A percentile compares a stretch with the other conserved stretches of the same genome.
These are phyloP conservation scores for Diadema setosum DNA, from an alignment of 35 echinoderm and acorn worm species.

Conservation along the genomic window DNA sequence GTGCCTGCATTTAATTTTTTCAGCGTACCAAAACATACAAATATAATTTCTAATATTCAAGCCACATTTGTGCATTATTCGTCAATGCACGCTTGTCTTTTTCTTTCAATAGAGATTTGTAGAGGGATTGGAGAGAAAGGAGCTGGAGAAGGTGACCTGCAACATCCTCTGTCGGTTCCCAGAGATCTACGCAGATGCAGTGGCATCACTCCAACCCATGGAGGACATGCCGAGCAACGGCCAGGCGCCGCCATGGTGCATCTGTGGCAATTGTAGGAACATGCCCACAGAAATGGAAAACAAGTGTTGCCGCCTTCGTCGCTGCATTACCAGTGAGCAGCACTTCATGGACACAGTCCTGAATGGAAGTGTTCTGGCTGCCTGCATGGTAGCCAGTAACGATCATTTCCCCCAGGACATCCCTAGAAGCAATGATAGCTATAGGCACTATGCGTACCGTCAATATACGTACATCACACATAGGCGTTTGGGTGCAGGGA, in stretches of 20 bases:
- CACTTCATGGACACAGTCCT: neutral
- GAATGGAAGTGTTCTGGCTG: neutral
- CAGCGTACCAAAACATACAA: no score
- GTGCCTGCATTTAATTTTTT: no score
- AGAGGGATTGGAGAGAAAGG: neutral
- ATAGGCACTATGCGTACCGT: neutral
- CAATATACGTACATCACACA: neutral
- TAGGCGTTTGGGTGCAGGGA: neutral
- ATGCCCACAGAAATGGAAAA: neutral
- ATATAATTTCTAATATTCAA: no score
- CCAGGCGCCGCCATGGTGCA: neutral
- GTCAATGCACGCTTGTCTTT: neutral
- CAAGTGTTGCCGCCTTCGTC: neutral
- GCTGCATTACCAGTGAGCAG: neutral
- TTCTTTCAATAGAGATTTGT: neutral
- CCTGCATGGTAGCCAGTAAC: neutral
- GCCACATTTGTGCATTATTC: no score
- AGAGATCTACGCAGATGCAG: neutral
- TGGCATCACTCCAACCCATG: neutral
- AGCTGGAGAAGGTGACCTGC: neutral
- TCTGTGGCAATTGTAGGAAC: slow-evolving; percentile 20
- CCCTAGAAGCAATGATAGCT: neutral
- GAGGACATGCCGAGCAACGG: neutral
- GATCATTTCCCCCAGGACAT: neutral
- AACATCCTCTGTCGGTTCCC: neutral